Percentiles rank a stretch among this genome's conserved stretches.
These are phyloP conservation scores for Camponotus floridanus DNA, from an alignment of 1,140 invertebrate species.

Conservation along the genomic window DNA sequence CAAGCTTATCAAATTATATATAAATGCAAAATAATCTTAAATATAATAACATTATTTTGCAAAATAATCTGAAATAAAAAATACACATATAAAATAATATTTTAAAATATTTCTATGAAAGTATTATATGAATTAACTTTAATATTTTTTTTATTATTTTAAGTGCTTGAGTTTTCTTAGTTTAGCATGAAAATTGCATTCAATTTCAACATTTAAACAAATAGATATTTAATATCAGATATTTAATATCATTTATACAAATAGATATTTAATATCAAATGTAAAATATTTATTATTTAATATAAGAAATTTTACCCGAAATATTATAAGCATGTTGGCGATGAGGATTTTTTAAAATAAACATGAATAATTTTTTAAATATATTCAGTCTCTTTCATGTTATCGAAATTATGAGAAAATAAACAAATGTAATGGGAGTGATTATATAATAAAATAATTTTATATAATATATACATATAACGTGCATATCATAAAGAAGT, in stretches of 20 bases:
- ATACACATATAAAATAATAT: not conserved
- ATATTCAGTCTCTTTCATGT: conserved; percentile 1
- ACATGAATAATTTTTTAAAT: not conserved
- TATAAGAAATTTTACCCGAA: not conserved
- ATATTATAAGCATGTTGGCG: not conserved
- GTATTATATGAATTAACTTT: not conserved
- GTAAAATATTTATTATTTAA: not conserved
- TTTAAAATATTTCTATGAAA: not conserved
- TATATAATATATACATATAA: not conserved
- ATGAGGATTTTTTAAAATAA: conserved; percentile 1
- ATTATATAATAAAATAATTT: conserved; percentile 19
- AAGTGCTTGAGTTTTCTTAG: not conserved
- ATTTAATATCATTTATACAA: not conserved
- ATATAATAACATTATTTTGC: not conserved
- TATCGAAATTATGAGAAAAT: not conserved
- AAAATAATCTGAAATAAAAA: not conserved
- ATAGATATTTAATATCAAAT: not conserved
- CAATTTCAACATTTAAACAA: not conserved
- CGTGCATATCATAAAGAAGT: too few species aligned
- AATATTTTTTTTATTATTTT: not conserved
- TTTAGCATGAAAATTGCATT: not conserved
- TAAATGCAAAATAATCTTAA: not conserved
- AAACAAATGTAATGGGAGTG: not conserved
- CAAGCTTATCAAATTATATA: not conserved
- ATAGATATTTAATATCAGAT: not conserved